Conservation (phyloP, 2,113 vertebrate genomes). For the Boleophthalmus pectinirostris region DNA sequence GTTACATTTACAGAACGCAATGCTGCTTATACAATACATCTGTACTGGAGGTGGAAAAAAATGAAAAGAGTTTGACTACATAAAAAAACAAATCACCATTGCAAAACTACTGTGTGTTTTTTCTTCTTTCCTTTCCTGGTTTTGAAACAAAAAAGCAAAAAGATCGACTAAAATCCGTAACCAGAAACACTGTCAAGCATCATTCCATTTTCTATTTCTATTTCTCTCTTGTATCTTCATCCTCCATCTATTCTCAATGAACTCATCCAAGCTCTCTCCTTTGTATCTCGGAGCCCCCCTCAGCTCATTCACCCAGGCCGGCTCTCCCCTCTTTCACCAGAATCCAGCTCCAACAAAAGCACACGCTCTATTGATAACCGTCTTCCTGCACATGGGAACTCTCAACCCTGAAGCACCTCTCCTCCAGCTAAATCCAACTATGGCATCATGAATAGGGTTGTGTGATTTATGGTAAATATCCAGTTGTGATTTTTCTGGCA, state of each 20-base stretch:
- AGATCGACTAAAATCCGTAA: not conserved
- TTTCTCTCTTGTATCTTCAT: not conserved
- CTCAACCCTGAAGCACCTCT: constrained; percentile 15
- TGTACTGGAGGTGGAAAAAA: no score
- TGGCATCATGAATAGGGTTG: constrained; percentile 8
- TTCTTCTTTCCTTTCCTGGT: not conserved
- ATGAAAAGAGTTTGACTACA: no score
- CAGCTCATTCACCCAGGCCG: not conserved
- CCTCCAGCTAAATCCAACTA: constrained; percentile 37
- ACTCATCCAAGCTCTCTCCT: not conserved
- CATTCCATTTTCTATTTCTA: not conserved
- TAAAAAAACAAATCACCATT: not conserved
- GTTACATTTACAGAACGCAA: no score
- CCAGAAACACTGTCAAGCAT: not conserved
- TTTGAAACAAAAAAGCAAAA: no score
- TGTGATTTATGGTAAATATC: no score
- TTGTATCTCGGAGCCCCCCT: not conserved
- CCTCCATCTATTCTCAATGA: not conserved
- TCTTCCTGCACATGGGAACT: constrained; percentile 12
- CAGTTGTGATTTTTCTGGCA: no score
- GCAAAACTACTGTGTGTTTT: no score
- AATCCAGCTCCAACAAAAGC: constrained; percentile 8
- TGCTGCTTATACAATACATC: no score
- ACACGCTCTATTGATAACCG: not conserved
- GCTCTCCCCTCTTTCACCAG: not conserved